Base-by-base conservation (phyloP, 2,113 vertebrate species). In the Brachypodius melanocephalos region DNA sequence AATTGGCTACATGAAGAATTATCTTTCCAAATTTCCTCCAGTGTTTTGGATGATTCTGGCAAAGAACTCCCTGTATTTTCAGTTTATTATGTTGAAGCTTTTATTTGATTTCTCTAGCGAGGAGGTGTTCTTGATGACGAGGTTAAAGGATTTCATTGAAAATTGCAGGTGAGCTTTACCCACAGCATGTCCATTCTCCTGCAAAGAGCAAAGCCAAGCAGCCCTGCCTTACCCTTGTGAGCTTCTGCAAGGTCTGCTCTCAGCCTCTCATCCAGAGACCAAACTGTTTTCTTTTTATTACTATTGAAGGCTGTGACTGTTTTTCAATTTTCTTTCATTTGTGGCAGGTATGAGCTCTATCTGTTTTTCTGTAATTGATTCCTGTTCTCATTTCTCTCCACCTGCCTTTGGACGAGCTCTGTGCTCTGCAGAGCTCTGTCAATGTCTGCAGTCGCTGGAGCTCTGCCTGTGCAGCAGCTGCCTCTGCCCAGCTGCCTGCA, bases 321-420 rank as follows among this genome's bases (percentile, higher is more conserved):
- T 96, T 96, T 96, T 87, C 91, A 95, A 95, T 96, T 95, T 97
- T 96, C 91, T 96, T 95, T 83, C 88, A 66, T 93, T 88, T 84
- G 75, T 75, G 67, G 85, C 89, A 95, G 89, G 59, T 92, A 90
- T 24, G 45, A 93, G 80, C 92, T 93, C 96, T 95, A 49, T 96
- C 91, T 94, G 77, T 62, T 96, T 95, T 82, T 59, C 92, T 91
- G 86, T 91, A 96, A 97, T 94, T 96, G 93, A 96, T 96, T 97
- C 93, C 92, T 89, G 88, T 76, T 96, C 91, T 95, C 74, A 77
- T 97, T 96, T 85, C 93, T 96, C 85, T 77, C 48, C 87, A 43
- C 51, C 78, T 91, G 92, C 87, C 78, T 96, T 96, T 93, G 19
- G 80, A 81, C 0, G 24, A 83, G 94, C 85, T 67, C 13, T 71